Evolutionary conservation across 2,888 invertebrate species (phyloP).

Genomic region (Orthosia incerta): DNA sequence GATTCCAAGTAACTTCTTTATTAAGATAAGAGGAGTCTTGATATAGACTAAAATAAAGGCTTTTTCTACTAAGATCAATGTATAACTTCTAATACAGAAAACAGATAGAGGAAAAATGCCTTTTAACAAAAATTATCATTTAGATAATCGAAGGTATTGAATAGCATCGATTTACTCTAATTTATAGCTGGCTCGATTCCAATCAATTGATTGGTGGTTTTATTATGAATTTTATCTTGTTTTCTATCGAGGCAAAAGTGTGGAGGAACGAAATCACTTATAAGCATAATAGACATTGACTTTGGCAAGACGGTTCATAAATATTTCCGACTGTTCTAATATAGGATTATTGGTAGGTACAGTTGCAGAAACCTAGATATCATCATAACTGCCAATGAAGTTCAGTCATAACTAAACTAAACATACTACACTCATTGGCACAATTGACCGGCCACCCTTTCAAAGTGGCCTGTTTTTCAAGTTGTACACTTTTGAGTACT

Average conservation of each 20-base stretch:
- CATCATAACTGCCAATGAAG: no score
- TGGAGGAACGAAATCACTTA: slow-evolving; percentile 6
- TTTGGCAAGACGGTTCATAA: slow-evolving; percentile 6
- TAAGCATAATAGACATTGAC: slow-evolving; percentile 27
- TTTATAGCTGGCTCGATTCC: slow-evolving; percentile 26
- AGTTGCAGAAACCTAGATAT: background rate
- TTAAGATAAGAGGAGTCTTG: background rate
- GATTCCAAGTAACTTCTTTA: slow-evolving; percentile 18
- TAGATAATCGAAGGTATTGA: slow-evolving; percentile 48
- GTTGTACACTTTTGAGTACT: no score
- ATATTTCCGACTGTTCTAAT: background rate
- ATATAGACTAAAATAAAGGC: background rate
- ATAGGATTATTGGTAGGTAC: slow-evolving; percentile 1
- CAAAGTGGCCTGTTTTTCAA: no score
- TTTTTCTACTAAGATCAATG: slow-evolving; percentile 3
- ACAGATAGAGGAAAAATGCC: slow-evolving; percentile 19
- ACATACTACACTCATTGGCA: no score
- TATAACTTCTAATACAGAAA: slow-evolving; percentile 18
- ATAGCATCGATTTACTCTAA: slow-evolving; percentile 26
- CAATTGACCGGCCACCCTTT: no score
- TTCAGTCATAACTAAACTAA: no score
- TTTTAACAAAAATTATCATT: slow-evolving; percentile 46
- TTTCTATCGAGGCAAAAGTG: slow-evolving; percentile 12
- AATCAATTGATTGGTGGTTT: slow-evolving; percentile 35
- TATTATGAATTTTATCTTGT: slow-evolving; percentile 44